A percentile compares a stretch with the other conserved stretches of the same genome.
phyloP scores from a whole-genome alignment of 2,113 vertebrate species.

The Hirundichthys speculiger region DNA sequence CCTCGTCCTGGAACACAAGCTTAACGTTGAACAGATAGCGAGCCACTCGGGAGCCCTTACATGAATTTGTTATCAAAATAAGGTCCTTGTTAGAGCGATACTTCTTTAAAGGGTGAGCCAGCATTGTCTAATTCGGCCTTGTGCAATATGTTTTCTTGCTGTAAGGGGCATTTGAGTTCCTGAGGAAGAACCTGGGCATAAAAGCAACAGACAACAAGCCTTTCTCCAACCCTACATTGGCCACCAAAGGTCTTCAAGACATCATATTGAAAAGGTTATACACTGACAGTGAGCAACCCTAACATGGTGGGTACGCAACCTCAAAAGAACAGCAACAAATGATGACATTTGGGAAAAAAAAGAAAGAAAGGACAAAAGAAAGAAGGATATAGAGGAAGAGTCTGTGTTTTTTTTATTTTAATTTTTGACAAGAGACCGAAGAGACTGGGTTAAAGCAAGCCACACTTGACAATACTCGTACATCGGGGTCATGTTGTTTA shows the following conservation, averaged over 20 bases:
- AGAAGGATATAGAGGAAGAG: conserved; percentile 13
- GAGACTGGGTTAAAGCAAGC: conserved; percentile 29
- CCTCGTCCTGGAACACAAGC: conserved; percentile 35
- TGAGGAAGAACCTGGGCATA: conserved; percentile 20
- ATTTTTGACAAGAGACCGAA: conserved; percentile 36
- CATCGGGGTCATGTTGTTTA: conserved; percentile 16
- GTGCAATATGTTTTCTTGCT: not conserved
- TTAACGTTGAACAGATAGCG: conserved; percentile 47
- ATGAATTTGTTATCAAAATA: conserved; percentile 56
- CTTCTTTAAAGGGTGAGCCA: conserved; percentile 24
- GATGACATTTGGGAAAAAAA: conserved; percentile 61
- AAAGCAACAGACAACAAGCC: conserved; percentile 52
- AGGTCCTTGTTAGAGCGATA: conserved; percentile 24
- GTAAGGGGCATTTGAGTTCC: conserved; percentile 27
- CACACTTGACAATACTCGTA: conserved; percentile 9
- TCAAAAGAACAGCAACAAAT: conserved; percentile 64
- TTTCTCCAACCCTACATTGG: conserved; percentile 40
- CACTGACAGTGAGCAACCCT: conserved; percentile 72
- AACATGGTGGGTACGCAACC: conserved; percentile 73
- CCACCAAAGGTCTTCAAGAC: conserved; percentile 66
- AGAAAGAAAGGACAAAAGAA: not conserved
- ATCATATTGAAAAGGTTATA: conserved; percentile 80
- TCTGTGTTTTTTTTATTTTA: conserved; percentile 20
- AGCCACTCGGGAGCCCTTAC: conserved; percentile 30
- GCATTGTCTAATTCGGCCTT: conserved; percentile 36